Evolutionary conservation across 2,797 vertebrate species (phyloP).

Genomic region (Coregonus sp.): DNA sequence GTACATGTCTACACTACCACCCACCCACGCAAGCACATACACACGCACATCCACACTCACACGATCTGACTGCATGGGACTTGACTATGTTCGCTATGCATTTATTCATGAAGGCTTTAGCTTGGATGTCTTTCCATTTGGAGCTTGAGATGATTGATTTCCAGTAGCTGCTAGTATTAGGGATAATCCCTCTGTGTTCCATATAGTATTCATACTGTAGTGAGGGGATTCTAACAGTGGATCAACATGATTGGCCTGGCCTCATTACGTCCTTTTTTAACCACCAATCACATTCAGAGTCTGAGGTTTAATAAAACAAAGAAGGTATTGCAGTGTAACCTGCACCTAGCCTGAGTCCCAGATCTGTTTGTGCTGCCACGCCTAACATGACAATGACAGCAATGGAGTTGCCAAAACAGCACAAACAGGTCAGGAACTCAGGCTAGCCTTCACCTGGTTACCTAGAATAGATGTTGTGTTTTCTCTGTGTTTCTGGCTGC

Average conservation of each 20-base stretch:
- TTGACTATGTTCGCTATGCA: conserved; percentile 55
- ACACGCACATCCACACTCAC: conserved; percentile 31
- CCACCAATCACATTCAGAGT: neutral
- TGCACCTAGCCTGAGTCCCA: no score
- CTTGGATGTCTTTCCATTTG: conserved; percentile 39
- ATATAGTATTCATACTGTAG: conserved; percentile 28
- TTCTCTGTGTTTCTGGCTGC: neutral
- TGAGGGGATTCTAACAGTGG: conserved; percentile 27
- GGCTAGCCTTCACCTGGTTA: neutral
- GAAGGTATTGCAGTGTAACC: neutral
- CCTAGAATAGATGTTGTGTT: neutral
- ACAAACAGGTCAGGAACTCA: no score
- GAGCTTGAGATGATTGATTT: conserved; percentile 54
- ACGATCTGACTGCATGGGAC: conserved; percentile 27
- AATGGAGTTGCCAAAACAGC: no score
- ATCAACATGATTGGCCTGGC: conserved; percentile 19
- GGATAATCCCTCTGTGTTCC: conserved; percentile 50
- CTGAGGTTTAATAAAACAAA: neutral
- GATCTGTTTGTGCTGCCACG: neutral
- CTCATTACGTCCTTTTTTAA: conserved; percentile 20
- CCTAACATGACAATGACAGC: no score
- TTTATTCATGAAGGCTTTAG: conserved; percentile 64
- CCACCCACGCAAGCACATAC: neutral
- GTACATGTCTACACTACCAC: neutral
- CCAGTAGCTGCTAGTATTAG: conserved; percentile 40